phyloP scores from a whole-genome alignment of 2,888 invertebrate genomes.

The Tillus elongatus region DNA sequence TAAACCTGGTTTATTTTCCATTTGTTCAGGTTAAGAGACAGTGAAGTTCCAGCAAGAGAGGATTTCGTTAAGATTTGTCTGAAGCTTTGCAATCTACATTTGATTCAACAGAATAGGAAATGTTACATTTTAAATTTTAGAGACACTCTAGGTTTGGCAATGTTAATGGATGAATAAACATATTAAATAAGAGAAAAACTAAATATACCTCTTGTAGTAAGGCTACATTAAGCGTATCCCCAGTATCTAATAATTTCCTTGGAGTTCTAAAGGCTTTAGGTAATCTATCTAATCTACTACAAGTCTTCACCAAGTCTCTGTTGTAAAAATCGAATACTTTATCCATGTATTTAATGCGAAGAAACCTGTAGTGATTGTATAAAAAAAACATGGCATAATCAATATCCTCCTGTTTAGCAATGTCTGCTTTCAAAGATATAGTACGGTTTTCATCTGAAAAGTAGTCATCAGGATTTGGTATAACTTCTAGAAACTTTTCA shows the following conservation, averaged over 20 bases:
- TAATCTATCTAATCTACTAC: constrained; percentile 26
- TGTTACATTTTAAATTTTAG: too few species aligned
- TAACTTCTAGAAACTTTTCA: constrained; percentile 27
- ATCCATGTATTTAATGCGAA: constrained; percentile 28
- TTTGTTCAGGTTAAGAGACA: too few species aligned
- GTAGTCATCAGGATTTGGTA: constrained; percentile 29
- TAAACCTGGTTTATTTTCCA: too few species aligned
- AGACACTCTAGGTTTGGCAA: too few species aligned
- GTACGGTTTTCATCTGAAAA: constrained; percentile 26
- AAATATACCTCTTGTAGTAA: constrained; percentile 36
- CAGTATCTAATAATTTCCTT: constrained; percentile 15
- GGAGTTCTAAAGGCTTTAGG: constrained; percentile 22
- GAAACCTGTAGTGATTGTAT: constrained; percentile 28
- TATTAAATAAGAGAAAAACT: too few species aligned
- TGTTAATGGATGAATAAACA: too few species aligned
- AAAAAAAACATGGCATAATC: constrained; percentile 27
- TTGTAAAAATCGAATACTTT: constrained; percentile 26
- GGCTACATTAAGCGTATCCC: constrained; percentile 26
- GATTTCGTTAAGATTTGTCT: too few species aligned
- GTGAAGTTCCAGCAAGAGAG: too few species aligned
- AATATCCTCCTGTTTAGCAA: constrained; percentile 22
- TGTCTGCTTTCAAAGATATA: constrained; percentile 22
- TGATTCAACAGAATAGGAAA: too few species aligned
- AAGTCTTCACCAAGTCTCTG: constrained; percentile 28
- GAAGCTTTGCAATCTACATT: too few species aligned